These are phyloP conservation scores for Borostomias antarcticus DNA, from an alignment of 2,797 vertebrate species.

Conservation along the genomic window DNA sequence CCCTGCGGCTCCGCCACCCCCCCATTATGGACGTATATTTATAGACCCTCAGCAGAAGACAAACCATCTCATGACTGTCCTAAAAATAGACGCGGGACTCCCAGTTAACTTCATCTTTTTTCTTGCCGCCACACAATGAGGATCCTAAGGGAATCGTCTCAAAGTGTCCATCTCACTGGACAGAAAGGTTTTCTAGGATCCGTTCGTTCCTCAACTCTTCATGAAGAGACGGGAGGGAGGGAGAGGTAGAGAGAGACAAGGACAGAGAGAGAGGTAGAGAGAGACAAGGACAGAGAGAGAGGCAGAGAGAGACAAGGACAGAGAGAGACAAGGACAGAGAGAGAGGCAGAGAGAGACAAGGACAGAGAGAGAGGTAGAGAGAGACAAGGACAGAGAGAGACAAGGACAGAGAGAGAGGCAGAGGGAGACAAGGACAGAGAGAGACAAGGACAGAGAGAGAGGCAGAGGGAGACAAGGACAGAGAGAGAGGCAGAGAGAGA, in stretches of 20 bases:
- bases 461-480: neutral
- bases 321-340: neutral
- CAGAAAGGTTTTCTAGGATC: conserved; percentile 13
- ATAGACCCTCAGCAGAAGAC: neutral
- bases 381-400: neutral
- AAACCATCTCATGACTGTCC: neutral
- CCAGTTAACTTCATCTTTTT: conserved; percentile 8
- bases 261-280: neutral
- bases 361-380: too few relatives aligned
- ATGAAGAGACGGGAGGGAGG: neutral
- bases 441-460: too few relatives aligned
- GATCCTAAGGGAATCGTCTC: conserved; percentile 26
- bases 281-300: too few relatives aligned
- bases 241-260: neutral
- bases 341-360: neutral
- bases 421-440: too few relatives aligned
- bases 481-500: too few relatives aligned
- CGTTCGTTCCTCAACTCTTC: neutral
- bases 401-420: neutral
- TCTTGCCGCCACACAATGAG: conserved; percentile 12
- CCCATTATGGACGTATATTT: conserved; percentile 6
- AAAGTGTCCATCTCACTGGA: conserved; percentile 1
- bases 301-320: neutral
- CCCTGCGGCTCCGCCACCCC: neutral
- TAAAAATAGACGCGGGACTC: conserved; percentile 31